Conservation (phyloP, 2,113 vertebrate species). For the Jacana jacana region DNA sequence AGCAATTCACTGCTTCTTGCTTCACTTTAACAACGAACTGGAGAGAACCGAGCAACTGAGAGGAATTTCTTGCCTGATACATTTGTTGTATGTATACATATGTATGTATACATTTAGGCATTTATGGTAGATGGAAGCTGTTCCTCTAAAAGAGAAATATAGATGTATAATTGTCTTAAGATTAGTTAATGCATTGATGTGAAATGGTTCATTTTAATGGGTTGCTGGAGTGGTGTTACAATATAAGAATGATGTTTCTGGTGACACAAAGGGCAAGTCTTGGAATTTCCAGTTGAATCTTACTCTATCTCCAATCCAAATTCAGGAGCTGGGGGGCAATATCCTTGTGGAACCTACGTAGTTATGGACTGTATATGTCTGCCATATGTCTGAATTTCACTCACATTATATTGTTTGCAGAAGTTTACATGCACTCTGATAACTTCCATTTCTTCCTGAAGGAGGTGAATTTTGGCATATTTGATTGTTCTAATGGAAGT, state of each 20-base stretch:
- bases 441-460: slow-evolving; percentile 28
- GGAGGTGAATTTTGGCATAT: slow-evolving; percentile 79
- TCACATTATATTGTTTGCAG: neutral
- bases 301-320: neutral
- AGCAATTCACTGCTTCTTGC: neutral
- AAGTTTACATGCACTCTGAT: neutral
- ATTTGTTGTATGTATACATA: neutral
- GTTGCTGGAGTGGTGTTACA: neutral
- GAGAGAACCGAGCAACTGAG: neutral
- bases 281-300: neutral
- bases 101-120: no score
- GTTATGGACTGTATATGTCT: neutral
- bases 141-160: neutral
- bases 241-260: neutral
- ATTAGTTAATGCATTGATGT: neutral
- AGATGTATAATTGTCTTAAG: neutral
- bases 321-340: neutral
- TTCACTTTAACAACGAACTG: neutral
- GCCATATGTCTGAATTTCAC: neutral
- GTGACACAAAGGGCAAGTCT: neutral
- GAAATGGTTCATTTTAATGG: neutral
- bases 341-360: neutral
- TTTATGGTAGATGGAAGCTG: neutral
- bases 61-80: neutral
- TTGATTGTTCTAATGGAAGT: slow-evolving; percentile 72